Base-by-base conservation (phyloP, 2,888 invertebrate species). In the Erebia palarica region DNA sequence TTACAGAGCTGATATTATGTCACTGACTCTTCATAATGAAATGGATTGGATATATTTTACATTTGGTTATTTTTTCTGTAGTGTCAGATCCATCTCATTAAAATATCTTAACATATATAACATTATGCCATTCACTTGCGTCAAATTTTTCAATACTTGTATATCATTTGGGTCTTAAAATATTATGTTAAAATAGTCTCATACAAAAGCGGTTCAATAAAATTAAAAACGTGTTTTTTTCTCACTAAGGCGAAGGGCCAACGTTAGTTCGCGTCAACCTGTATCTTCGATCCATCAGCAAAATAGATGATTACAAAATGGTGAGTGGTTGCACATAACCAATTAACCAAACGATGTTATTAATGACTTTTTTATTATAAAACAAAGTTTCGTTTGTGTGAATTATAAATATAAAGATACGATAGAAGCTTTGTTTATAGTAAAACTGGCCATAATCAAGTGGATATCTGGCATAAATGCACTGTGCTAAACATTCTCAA, bases 271-370 rank as follows among this genome's bases (percentile, higher is more conserved):
- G 94, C 90, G 98, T 98, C 95, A 98, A 99, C 97, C 96, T 99
- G 95, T 97, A 96, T 94, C 97, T 99, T 82, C 96, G 99, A 90
- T 98, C 98, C 95, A 98, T 99, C 95, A 98, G 98, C 96, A 98
- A 98, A 96, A 98, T 99, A 95, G 97, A 98, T 95, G 98, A 98
- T 96, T 98, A 98, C 94, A 97, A 98, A 95, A 99, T 98, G 98
- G 98, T 98, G 96, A 98, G 98, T 97, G 84, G 90, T 81, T 83
- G 80, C 84, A 88, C 82, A 82, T 81, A 80, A 82, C 80, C 82
- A 80, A 80, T 80, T 79, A 79, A 80, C 78, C 78, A 75, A 76
- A 77, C 72, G 71, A 76, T 78, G 77, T 80, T 74, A 74, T 69
- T 70, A 42, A 75, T 76, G 75, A 78, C 83, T 82, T 78, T 90